phyloP scores from a whole-genome alignment of 2,888 invertebrate genomes.

The Cynaeus angustus region DNA sequence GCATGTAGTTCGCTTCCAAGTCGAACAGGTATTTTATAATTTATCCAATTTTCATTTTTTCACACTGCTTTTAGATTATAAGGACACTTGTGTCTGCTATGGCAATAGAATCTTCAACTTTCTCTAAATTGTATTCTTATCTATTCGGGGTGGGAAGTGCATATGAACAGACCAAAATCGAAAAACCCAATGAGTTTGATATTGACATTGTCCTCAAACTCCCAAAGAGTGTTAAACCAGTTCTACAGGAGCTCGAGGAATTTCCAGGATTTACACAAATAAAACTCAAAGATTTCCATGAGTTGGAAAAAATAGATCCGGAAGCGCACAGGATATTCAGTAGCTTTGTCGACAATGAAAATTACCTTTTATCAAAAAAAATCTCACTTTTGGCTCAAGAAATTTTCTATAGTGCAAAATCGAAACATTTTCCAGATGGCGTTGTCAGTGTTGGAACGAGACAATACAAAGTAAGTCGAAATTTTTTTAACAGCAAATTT shows the following conservation, averaged over 20 bases:
- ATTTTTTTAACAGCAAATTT: background rate
- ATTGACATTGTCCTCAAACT: slow-evolving; percentile 14
- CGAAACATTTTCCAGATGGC: background rate
- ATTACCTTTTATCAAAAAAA: slow-evolving; percentile 12
- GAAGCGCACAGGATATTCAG: background rate
- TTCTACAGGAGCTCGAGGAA: background rate
- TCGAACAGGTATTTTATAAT: slow-evolving; percentile 9
- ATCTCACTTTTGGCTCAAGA: background rate
- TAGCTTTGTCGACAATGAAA: slow-evolving; percentile 8
- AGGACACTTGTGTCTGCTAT: slow-evolving; percentile 1
- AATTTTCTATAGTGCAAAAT: background rate
- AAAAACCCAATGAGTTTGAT: slow-evolving; percentile 17
- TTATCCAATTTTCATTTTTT: slow-evolving; percentile 2
- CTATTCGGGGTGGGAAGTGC: slow-evolving; percentile 16
- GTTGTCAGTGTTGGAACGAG: background rate
- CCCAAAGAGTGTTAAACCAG: background rate
- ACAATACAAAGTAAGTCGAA: background rate
- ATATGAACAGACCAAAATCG: slow-evolving; percentile 18
- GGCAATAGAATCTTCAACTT: slow-evolving; percentile 1
- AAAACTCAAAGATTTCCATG: slow-evolving; percentile 7
- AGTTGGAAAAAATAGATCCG: background rate
- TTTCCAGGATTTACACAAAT: slow-evolving; percentile 4
- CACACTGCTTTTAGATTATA: slow-evolving; percentile 2
- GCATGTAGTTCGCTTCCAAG: background rate
- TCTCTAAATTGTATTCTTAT: slow-evolving; percentile 5